Percentiles rank a stretch among this genome's conserved stretches.
Evolutionary conservation across 2,113 vertebrate species (phyloP).

Genomic region (Corvus cornix): DNA sequence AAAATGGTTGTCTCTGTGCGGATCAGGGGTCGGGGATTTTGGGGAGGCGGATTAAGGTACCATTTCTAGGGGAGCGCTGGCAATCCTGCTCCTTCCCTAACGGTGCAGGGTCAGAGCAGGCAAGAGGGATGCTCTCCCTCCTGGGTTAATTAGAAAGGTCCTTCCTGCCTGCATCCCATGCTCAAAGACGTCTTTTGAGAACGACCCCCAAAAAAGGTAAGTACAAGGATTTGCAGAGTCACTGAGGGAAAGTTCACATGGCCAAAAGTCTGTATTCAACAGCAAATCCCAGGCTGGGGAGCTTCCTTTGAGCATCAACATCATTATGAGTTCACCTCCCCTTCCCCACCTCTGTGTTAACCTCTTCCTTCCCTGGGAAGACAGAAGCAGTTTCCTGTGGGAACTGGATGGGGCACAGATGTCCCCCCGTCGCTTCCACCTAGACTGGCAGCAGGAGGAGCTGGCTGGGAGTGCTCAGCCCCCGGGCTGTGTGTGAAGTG

Average conservation of each 20-base stretch:
- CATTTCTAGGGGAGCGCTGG: constrained; percentile 32
- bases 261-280: not conserved
- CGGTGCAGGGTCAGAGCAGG: constrained; percentile 1
- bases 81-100: constrained; percentile 52
- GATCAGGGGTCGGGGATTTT: constrained; percentile 35
- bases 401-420: not conserved
- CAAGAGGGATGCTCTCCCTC: constrained; percentile 40
- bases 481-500: not conserved
- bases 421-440: fast-evolving
- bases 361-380: not conserved
- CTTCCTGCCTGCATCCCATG: constrained; percentile 8
- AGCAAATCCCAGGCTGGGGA: not conserved
- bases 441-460: not conserved
- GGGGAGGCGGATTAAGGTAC: constrained; percentile 48
- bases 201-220: not conserved
- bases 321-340: not conserved
- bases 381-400: not conserved
- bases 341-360: not conserved
- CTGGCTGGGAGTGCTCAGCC: not conserved
- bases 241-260: not conserved
- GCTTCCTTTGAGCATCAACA: not conserved
- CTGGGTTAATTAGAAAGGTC: constrained; percentile 68
- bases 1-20: not conserved
- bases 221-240: not conserved
- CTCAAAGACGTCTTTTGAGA: not conserved